Evolutionary conservation across 2,797 vertebrate genomes (phyloP), one percentile per base, ranked within the genome.

Genomic region (Tympanoctomys barrerae): DNA sequence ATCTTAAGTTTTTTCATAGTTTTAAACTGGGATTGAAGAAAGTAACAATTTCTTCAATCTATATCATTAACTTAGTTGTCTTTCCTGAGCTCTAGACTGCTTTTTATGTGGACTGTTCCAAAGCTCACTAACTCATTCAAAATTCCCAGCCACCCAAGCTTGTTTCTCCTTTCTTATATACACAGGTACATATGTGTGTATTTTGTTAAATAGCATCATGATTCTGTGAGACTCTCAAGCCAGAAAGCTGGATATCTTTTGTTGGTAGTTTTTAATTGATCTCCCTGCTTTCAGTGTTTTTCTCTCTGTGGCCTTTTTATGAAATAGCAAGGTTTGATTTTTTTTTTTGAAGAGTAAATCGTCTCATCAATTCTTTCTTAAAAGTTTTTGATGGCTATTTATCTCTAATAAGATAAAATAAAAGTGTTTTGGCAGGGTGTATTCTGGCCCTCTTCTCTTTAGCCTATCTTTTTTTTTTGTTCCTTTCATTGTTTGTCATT

Each of bases 171-270:
- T 42, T 31, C 28, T 73, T 80, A 87, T 39, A 36, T 31, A 49
- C 14, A 28, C 49, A 46, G 26, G 42, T 77, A 49, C 14, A 1
- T 77, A 14, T 77, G 26, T 75, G 46, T 6, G 18, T 49, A 77
- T 49, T 77, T 77, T 77, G 42, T 5, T 83, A 87, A 94, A 77
- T 79, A 66, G 22, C 24, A 82, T 91, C 62, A 62, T 87, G 61
- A 79, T 83, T 81, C 21, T 33, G 10, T 59, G 54, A 96, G 77
- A 28, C 46, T 90, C 22, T 61, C 11, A 92, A 42, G 64, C 10
- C 70, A 92, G 78, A 90, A 96, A 92, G 87, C 49, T 89, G 90
- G 68, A 26, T 83, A 59, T 89, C 61, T 42, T 96, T 68, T 90
- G 28, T 85, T 83, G 80, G 49, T 80, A 84, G 31, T 24, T 71